These are phyloP conservation scores for Frankliniella intonsa DNA, from an alignment of 2,888 invertebrate genomes.

Conservation along the genomic window DNA sequence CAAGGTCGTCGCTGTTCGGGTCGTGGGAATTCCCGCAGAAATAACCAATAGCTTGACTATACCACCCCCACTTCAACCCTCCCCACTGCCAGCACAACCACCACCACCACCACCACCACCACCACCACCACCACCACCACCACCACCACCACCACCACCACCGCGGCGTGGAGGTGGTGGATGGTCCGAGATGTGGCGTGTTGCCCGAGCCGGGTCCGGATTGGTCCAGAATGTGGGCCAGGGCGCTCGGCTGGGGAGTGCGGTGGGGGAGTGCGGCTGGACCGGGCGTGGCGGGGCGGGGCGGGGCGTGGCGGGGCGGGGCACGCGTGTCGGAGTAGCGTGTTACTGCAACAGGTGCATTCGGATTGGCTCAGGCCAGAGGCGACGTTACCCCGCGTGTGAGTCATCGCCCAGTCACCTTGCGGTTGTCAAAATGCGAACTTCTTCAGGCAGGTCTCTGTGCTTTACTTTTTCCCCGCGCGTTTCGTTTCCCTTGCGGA, in stretches of 20 bases:
- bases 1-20: too few species aligned
- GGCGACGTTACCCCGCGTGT: background rate
- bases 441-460: too few species aligned
- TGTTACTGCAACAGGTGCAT: slow-evolving; percentile 16
- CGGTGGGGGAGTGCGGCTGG: slow-evolving; percentile 6
- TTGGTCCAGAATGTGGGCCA: slow-evolving; percentile 24
- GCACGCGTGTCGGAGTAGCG: background rate
- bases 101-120: too few species aligned
- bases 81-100: too few species aligned
- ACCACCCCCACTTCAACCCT: background rate
- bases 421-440: too few species aligned
- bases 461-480: background rate
- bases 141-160: too few species aligned
- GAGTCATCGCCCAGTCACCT: too few species aligned
- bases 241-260: background rate
- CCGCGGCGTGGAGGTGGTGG: background rate
- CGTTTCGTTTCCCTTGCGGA: too few species aligned
- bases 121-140: too few species aligned
- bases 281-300: background rate
- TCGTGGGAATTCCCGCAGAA: too few species aligned
- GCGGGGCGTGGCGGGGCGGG: background rate
- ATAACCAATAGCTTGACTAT: background rate
- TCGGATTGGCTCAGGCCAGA: background rate
- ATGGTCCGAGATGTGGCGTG: slow-evolving; percentile 13
- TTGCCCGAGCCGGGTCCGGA: background rate